A percentile compares a stretch with the other conserved stretches of the same genome.
phyloP scores from a whole-genome alignment of 1,140 invertebrate genomes.

The Drosophila auraria region DNA sequence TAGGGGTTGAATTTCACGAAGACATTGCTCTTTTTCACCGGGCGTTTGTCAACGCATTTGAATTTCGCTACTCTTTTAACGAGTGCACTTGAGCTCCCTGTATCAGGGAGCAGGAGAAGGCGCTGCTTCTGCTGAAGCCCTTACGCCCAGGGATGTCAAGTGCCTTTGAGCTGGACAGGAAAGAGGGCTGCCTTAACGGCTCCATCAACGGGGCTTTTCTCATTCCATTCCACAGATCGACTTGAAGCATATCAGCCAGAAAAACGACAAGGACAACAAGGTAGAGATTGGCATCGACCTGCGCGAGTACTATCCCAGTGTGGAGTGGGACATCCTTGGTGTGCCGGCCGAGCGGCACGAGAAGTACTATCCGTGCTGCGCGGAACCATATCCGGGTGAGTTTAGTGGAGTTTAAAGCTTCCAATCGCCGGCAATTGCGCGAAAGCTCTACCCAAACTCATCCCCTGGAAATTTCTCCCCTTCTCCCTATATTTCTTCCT shows the following conservation, averaged over 20 bases:
- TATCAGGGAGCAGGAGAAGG: slow-evolving; percentile 21
- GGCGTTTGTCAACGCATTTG: slow-evolving; percentile 71
- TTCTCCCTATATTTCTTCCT: background rate
- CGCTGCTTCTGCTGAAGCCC: slow-evolving; percentile 26
- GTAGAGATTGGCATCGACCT: slow-evolving; percentile 96
- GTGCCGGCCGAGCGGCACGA: slow-evolving; percentile 96
- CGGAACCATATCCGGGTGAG: slow-evolving; percentile 93
- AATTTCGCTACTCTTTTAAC: slow-evolving; percentile 77
- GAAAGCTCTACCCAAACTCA: slow-evolving; percentile 84
- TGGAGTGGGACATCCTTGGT: slow-evolving; percentile 98
- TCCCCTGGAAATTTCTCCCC: slow-evolving; percentile 30
- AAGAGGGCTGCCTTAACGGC: slow-evolving; percentile 41
- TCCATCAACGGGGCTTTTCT: slow-evolving; percentile 52
- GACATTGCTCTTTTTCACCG: slow-evolving; percentile 11
- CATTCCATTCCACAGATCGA: slow-evolving; percentile 89
- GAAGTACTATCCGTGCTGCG: slow-evolving; percentile 95
- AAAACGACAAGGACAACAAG: slow-evolving; percentile 90
- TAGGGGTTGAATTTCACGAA: background rate
- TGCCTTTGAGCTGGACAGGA: slow-evolving; percentile 44
- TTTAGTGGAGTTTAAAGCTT: slow-evolving; percentile 76
- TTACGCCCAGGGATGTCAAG: slow-evolving; percentile 59
- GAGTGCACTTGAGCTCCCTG: slow-evolving; percentile 66
- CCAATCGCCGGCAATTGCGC: slow-evolving; percentile 58
- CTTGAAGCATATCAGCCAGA: slow-evolving; percentile 95
- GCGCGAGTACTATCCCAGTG: slow-evolving; percentile 97